These are phyloP conservation scores for Chlamydotis undulata DNA, from an alignment of 2,113 vertebrate species.

Conservation along the genomic window DNA sequence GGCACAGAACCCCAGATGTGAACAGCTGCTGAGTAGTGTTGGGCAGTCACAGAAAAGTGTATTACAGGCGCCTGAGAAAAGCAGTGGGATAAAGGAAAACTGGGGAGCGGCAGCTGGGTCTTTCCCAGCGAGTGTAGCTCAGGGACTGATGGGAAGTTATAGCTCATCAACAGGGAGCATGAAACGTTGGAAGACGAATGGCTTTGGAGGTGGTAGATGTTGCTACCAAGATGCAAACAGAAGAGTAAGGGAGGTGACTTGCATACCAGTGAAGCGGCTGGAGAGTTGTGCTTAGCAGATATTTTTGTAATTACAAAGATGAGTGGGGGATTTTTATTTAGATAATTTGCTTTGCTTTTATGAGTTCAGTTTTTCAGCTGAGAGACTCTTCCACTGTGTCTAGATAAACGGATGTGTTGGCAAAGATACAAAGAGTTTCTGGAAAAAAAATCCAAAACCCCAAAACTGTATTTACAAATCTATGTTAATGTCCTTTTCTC, in stretches of 20 bases:
- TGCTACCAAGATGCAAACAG: not conserved
- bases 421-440: not conserved
- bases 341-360: not conserved
- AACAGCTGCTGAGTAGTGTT: not conserved
- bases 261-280: rapidly evolving
- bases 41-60: not conserved
- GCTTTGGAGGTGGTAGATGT: not conserved
- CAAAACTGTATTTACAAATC: not conserved
- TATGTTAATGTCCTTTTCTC: not conserved
- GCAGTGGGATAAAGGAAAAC: not conserved
- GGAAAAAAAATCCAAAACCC: not conserved
- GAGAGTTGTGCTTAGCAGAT: not conserved
- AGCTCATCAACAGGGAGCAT: rapidly evolving
- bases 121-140: rapidly evolving
- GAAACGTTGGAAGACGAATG: not conserved
- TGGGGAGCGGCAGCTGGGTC: too few species aligned
- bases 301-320: not conserved
- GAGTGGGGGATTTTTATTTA: not conserved
- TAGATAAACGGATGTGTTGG: not conserved
- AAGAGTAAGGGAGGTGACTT: not conserved
- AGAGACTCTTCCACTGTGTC: not conserved
- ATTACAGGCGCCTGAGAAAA: not conserved
- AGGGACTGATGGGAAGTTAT: not conserved
- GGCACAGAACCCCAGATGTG: not conserved
- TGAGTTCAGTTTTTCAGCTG: not conserved